phyloP scores from a whole-genome alignment of 2,797 vertebrate species.

The Cossypha caffra region DNA sequence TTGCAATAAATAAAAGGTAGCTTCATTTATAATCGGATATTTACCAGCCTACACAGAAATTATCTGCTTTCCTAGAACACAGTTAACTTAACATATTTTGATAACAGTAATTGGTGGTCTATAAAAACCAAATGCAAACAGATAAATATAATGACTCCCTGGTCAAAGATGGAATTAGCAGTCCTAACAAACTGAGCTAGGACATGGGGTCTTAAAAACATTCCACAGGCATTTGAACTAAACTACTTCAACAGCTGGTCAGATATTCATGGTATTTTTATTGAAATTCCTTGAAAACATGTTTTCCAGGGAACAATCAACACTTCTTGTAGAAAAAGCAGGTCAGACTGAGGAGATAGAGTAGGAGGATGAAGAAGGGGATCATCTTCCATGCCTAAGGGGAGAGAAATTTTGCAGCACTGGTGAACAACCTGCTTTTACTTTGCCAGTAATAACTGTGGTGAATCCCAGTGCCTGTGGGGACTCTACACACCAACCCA shows the following conservation, averaged over 20 bases:
- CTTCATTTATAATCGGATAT: conserved; percentile 54
- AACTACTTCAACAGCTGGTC: background rate
- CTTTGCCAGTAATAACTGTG: background rate
- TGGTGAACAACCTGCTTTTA: background rate
- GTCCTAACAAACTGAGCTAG: background rate
- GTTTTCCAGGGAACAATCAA: background rate
- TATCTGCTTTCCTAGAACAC: conserved; percentile 58
- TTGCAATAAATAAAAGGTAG: conserved; percentile 73
- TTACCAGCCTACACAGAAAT: conserved; percentile 44
- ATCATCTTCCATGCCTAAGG: background rate
- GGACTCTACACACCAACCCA: background rate
- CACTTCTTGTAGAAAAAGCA: background rate
- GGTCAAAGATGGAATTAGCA: background rate
- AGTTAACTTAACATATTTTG: conserved; percentile 47
- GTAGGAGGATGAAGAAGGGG: background rate
- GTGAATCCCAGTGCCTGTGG: no score
- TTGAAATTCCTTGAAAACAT: background rate
- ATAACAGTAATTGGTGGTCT: conserved; percentile 36
- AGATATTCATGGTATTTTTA: background rate
- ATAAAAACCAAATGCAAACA: conserved; percentile 3
- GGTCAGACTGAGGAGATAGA: background rate
- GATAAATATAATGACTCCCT: background rate
- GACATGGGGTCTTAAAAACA: background rate
- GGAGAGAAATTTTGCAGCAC: background rate
- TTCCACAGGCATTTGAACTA: background rate